Conservation (phyloP, 1,140 invertebrate species). For the Papilio helenus region DNA sequence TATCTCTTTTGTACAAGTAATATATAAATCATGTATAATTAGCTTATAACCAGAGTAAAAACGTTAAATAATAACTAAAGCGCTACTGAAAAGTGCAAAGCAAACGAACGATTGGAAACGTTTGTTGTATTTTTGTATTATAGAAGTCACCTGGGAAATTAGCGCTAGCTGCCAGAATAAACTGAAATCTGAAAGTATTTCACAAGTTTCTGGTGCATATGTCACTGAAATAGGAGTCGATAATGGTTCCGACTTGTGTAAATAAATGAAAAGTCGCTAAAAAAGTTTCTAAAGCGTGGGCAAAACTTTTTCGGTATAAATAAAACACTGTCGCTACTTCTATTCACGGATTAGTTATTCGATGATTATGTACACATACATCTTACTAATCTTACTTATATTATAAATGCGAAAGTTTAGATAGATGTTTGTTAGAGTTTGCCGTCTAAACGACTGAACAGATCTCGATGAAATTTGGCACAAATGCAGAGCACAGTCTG, state of each 20-base stretch:
- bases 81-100: background rate
- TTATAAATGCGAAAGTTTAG: no score
- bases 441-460: no score
- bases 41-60: background rate
- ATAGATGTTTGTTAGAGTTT: no score
- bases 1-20: background rate
- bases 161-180: conserved; percentile 57
- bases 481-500: no score
- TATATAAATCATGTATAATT: background rate
- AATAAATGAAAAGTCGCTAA: conserved; percentile 24
- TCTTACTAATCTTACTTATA: no score
- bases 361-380: no score
- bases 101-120: conserved; percentile 57
- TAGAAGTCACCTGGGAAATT: conserved; percentile 69
- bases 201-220: conserved; percentile 46
- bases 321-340: background rate
- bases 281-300: conserved; percentile 50
- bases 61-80: no score
- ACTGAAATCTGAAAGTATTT: conserved; percentile 13
- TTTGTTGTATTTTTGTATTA: conserved; percentile 65
- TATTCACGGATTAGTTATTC: background rate
- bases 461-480: no score
- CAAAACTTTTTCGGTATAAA: conserved; percentile 20
- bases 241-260: conserved; percentile 30
- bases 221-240: conserved; percentile 53